phyloP scores from a whole-genome alignment of 2,113 vertebrate species.

The Hiodon alosoides region DNA sequence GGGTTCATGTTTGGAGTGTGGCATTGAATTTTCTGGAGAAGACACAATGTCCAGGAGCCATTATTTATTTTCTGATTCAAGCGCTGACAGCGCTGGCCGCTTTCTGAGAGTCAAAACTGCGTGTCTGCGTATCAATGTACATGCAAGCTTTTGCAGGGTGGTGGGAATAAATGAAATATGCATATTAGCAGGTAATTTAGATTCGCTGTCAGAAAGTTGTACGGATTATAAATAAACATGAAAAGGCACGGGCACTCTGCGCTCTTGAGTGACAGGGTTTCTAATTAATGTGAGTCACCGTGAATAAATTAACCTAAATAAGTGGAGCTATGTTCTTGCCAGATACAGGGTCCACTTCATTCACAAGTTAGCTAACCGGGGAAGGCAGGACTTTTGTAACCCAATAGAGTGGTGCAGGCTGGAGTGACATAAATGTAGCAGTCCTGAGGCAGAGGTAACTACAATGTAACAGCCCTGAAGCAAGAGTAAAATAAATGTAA shows the following conservation, averaged over 20 bases:
- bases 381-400: not conserved
- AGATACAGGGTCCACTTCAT: conserved; percentile 1
- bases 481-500: too few species aligned
- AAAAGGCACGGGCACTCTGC: not conserved
- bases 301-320: conserved; percentile 7
- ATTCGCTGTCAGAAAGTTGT: not conserved
- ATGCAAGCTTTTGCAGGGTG: not conserved
- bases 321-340: too few species aligned
- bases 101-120: not conserved
- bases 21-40: too few species aligned
- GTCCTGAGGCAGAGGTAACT: too few species aligned
- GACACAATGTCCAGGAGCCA: too few species aligned
- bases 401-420: too few species aligned
- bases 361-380: not conserved
- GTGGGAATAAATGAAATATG: not conserved
- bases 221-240: not conserved
- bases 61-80: too few species aligned
- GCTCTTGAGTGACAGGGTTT: not conserved
- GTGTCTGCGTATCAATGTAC: not conserved
- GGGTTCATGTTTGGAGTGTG: too few species aligned
- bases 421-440: too few species aligned
- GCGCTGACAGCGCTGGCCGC: too few species aligned
- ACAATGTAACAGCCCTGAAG: too few species aligned
- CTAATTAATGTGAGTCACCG: conserved; percentile 2
- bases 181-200: conserved; percentile 4